Conservation (phyloP, 2,888 invertebrate species). For the Papilio protenor region DNA sequence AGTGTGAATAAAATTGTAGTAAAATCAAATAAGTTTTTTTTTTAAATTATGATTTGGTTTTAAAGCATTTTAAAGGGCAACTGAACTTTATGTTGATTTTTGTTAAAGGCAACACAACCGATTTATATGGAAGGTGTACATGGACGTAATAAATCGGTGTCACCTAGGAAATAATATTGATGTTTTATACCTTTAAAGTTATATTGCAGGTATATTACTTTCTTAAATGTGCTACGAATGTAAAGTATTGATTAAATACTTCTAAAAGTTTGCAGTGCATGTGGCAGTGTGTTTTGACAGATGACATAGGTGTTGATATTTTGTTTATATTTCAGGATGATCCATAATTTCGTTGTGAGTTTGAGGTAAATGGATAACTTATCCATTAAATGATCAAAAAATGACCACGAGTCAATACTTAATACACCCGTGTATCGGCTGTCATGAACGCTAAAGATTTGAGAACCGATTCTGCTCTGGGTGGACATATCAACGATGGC, state of each 20-base stretch:
- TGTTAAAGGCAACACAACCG: slow-evolving; percentile 57
- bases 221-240: slow-evolving; percentile 38
- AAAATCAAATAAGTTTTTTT: not conserved
- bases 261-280: slow-evolving; percentile 59
- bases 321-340: slow-evolving; percentile 82
- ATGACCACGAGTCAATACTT: slow-evolving; percentile 67
- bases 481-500: slow-evolving; percentile 73
- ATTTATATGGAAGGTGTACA: slow-evolving; percentile 61
- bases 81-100: slow-evolving; percentile 25
- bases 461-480: slow-evolving; percentile 67
- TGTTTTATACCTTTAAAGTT: slow-evolving; percentile 61
- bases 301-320: slow-evolving; percentile 74
- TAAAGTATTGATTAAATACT: slow-evolving; percentile 44
- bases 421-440: slow-evolving; percentile 55
- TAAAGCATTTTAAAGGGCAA: slow-evolving; percentile 19
- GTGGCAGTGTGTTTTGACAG: slow-evolving; percentile 82
- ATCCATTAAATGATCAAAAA: slow-evolving; percentile 53
- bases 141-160: slow-evolving; percentile 80
- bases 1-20: not conserved
- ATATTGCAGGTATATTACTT: slow-evolving; percentile 50
- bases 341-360: slow-evolving; percentile 50
- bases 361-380: slow-evolving; percentile 27
- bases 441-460: slow-evolving; percentile 81
- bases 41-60: not conserved
- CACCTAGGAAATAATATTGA: slow-evolving; percentile 83